Conservation (phyloP, 2,888 invertebrate species). For the Luffia ferchaultella region DNA sequence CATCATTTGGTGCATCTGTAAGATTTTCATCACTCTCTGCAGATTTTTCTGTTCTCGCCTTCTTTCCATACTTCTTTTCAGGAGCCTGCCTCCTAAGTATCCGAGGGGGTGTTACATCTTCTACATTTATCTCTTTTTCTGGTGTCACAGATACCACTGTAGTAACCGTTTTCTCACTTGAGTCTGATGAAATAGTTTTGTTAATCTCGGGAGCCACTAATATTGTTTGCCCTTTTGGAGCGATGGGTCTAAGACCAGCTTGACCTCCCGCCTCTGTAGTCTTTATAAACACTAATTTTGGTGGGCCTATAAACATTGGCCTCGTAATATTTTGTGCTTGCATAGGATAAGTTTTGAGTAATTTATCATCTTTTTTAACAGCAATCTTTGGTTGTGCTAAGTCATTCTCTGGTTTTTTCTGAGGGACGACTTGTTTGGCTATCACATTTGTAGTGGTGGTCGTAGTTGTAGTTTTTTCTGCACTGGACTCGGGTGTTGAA, state of each 20-base stretch:
- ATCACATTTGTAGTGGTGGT: slow-evolving; percentile 22
- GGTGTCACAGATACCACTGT: slow-evolving; percentile 3
- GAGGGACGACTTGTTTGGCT: slow-evolving; percentile 27
- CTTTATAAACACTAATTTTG: slow-evolving; percentile 59
- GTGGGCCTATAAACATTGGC: slow-evolving; percentile 60
- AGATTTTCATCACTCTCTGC: slow-evolving; percentile 27
- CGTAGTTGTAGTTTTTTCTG: slow-evolving; percentile 31
- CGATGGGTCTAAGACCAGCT: slow-evolving; percentile 39
- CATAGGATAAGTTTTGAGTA: slow-evolving; percentile 47
- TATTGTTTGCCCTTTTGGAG: slow-evolving; percentile 52
- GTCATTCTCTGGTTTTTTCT: slow-evolving; percentile 38
- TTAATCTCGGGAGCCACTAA: slow-evolving; percentile 36
- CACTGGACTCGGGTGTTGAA: slow-evolving; percentile 31
- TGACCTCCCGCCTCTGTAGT: slow-evolving; percentile 44
- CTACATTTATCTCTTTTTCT: slow-evolving; percentile 13
- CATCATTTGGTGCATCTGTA: background rate
- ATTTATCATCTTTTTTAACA: slow-evolving; percentile 58
- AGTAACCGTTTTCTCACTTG: background rate
- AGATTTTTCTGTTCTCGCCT: slow-evolving; percentile 40
- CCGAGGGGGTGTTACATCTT: slow-evolving; percentile 31
- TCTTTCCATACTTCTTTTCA: slow-evolving; percentile 54
- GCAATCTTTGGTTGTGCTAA: slow-evolving; percentile 33
- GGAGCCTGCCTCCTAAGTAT: slow-evolving; percentile 35
- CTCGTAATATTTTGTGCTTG: slow-evolving; percentile 30
- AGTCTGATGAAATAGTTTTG: background rate